A percentile compares a stretch with the other conserved stretches of the same genome.
phyloP scores from a whole-genome alignment of 92 coral and sea anemone species.

The Anthopleura xanthogrammica region DNA sequence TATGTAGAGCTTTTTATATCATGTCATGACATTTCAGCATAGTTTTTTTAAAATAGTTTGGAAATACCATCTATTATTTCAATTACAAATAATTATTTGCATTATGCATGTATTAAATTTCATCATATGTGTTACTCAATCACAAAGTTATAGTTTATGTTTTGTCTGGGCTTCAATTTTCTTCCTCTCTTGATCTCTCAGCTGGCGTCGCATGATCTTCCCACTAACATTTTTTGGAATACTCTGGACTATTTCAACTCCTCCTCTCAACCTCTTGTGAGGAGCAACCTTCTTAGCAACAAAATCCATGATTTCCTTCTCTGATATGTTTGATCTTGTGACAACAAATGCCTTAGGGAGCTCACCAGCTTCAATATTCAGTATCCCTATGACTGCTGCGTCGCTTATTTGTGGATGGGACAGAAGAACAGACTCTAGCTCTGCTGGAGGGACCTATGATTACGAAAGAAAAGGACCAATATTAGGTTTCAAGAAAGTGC shows the following conservation, averaged over 20 bases:
- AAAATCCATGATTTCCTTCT: constrained; percentile 48
- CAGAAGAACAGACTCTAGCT: constrained; percentile 71
- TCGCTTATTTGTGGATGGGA: constrained; percentile 83
- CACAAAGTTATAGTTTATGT: background rate
- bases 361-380: constrained; percentile 66
- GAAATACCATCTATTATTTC: too few relatives aligned
- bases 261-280: constrained; percentile 76
- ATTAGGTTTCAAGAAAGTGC: too few relatives aligned
- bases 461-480: background rate
- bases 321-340: constrained; percentile 46
- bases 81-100: too few relatives aligned
- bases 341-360: constrained; percentile 58
- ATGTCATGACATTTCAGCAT: too few relatives aligned
- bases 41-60: too few relatives aligned
- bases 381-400: constrained; percentile 87
- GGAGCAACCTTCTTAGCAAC: constrained; percentile 59
- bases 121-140: background rate
- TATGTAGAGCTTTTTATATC: too few relatives aligned
- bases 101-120: background rate
- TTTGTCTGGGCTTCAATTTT: background rate
- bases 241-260: constrained; percentile 65
- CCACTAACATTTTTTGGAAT: constrained; percentile 78
- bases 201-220: constrained; percentile 33
- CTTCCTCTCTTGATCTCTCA: constrained; percentile 10
- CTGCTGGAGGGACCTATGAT: constrained; percentile 86